Evolutionary conservation across 1,140 invertebrate species (phyloP), one percentile per base, ranked within the genome.

Genomic region (Magallana angulata): DNA sequence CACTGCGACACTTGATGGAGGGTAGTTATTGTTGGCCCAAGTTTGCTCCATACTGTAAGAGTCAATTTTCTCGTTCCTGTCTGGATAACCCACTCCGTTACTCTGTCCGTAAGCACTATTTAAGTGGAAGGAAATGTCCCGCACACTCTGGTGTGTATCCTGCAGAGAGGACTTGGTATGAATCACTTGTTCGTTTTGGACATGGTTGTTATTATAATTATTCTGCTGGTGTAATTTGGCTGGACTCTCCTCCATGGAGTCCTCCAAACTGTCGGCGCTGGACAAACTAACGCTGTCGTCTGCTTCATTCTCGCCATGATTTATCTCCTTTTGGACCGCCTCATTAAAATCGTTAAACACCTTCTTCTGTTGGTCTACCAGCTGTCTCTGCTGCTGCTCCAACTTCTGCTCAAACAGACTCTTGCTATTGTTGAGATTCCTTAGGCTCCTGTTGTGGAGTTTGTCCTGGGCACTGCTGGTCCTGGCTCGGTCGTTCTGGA

Each of bases 371-470:
- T 94, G 91, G 18, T 93, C 87, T 7, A 91, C n/a, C 30, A 93
- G 71, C 62, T 92, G 82, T 48, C 90, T 90, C 60, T 93, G 92
- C 14, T 92, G 91, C 36, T 92, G 88, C 82, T 93, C 90, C n/a
- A 94, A 87, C 86, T 94, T 92, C 80, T 93, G 92, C 84, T 94
- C 93, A 92, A 94, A 94, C 64, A 93, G 86, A 89, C 86, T 92
- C 24, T 89, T 87, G 82, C 92, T 93, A 80, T 88, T 92, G 62
- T 86, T 91, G 12, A 92, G 85, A 76, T 93, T 93, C 12, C 89
- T 82, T 84, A 92, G 62, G 81, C 92, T 93, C 48, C 89, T 86
- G 81, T 93, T 89, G 82, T 92, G 90, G 57, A 93, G 85, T 57
- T 91, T 89, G 8, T 90, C 87, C 24, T 84, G 64, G 58, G 85